Base-by-base conservation (phyloP, 2,797 vertebrate genomes). In the Hippopotamyrus pictus region DNA sequence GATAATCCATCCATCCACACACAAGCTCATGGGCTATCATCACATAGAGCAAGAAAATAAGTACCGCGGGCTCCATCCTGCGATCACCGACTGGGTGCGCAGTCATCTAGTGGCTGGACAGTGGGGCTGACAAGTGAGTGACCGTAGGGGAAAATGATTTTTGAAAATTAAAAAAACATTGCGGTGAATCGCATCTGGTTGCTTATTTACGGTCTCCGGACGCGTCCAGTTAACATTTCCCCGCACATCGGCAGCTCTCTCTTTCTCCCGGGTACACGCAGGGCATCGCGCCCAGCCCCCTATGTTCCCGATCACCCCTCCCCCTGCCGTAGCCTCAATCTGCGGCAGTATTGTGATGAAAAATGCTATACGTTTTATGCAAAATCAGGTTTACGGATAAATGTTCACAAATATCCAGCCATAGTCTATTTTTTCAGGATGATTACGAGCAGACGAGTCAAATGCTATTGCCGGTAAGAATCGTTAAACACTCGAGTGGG, bases 11-110 rank as follows among this genome's bases (percentile, higher is more conserved):
- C 96, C 96, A 97, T 90, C 97, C 97, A 2, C 97, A 97, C 88
- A 98, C 94, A 93, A 98, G 93, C 92, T 98, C 97, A 79, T 98
- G 97, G 14, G 97, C 96, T 90, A 98, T 98, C 96, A 97, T 96
- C 90, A 98, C 89, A 1, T 98, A 98, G 2, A 97, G 94, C 0
- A 97, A 95, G 91, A 97, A 97, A 92, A 97, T 97, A 73, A 98
- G 96, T 94, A 98, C 94, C 46, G 95, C 94, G 62, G 97, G 97
- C 92, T 98, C 97, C 97, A 97, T 98, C 0, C 93, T 92, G 7
- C 90, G 93, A 33, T 57, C 84, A 69, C 57, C 17, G 65, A 84
- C 79, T 3, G 87, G 33, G 33, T 12, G 87, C 85, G 59, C 83
- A 33, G 22, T 41, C 85, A 59, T 73, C 57, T 33, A 29, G 48